These are phyloP conservation scores for Delichon dasypus DNA, from an alignment of 2,797 vertebrate genomes.

Conservation along the genomic window DNA sequence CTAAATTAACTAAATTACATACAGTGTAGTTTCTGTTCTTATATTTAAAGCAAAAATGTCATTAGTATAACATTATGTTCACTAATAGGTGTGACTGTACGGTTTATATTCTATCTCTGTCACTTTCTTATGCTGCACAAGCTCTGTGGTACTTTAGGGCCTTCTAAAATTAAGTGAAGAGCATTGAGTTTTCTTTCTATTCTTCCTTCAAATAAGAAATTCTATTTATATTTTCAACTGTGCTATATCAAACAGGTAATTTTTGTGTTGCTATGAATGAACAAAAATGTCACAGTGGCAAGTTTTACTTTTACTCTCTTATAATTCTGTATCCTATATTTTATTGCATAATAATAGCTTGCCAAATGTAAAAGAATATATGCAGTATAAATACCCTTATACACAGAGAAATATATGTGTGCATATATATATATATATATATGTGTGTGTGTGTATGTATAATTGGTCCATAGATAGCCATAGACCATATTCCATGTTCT, in stretches of 20 bases:
- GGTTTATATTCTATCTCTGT: neutral
- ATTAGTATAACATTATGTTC: neutral
- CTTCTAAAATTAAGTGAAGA: slow-evolving; percentile 6
- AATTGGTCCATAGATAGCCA: neutral
- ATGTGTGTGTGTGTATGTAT: neutral
- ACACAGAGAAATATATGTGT: neutral
- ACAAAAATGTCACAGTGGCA: neutral
- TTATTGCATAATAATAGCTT: slow-evolving; percentile 21
- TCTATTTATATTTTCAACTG: neutral
- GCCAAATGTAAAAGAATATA: neutral
- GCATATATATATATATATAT: neutral
- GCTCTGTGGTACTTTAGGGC: neutral
- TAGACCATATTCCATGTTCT: neutral
- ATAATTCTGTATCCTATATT: neutral
- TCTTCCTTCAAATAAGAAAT: neutral
- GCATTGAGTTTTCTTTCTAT: neutral
- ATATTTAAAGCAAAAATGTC: neutral
- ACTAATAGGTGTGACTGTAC: neutral
- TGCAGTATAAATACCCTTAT: neutral
- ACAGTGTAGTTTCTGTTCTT: neutral
- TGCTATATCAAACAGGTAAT: neutral
- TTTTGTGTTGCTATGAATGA: neutral
- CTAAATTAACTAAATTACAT: neutral
- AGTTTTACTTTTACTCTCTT: neutral
- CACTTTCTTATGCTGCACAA: neutral